Evolutionary conservation across 2,888 invertebrate genomes (phyloP), one percentile per base, ranked within the genome.

Genomic region (Coremacera marginata): DNA sequence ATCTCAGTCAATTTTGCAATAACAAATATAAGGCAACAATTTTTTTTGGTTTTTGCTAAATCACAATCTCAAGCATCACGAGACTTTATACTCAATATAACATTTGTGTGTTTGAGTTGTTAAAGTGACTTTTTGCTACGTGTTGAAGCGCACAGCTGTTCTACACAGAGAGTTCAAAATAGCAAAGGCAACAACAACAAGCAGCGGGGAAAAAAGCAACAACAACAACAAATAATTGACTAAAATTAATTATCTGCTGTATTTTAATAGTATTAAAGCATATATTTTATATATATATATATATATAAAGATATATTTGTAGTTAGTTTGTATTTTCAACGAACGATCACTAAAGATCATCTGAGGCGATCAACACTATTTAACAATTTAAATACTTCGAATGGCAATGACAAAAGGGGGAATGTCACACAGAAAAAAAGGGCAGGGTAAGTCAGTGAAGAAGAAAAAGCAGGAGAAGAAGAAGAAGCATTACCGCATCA

Each of bases 341-440:
- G 19, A 65, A 34, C 63, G 31, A 34, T 34, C 63, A 60, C 19
- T 65, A 34, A 51, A 34, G 68, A 51, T 49, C 68, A 68, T 22
- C 27, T 22, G 49, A 19, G 25, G 68, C 27, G 68, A 68, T 49
- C 49, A 51, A 68, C 67, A 67, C 67, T 25, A 67, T 67, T 67
- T 49, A 31, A 49, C 67, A 49, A 49, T 67, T 49, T 37, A 44
- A 37, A 67, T 67, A 49, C 49, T 67, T 67, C 49, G n/a, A 68
- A 51, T 49, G 68, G n/a, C 51, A 25, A 51, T 51, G 14, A 25
- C 14, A 49, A 34, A 16, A 51, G 25, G 51, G 68, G 49, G n/a
- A 49, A 14, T 14, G 27, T 22, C 25, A 51, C 34, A 63, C 27
- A 1, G 63, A 19, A 16, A 27, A 62, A 31, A 31, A 16, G 63